Evolutionary conservation across 2,797 vertebrate genomes (phyloP), one percentile per base, ranked within the genome.

Genomic region (Sibirionetta formosa): DNA sequence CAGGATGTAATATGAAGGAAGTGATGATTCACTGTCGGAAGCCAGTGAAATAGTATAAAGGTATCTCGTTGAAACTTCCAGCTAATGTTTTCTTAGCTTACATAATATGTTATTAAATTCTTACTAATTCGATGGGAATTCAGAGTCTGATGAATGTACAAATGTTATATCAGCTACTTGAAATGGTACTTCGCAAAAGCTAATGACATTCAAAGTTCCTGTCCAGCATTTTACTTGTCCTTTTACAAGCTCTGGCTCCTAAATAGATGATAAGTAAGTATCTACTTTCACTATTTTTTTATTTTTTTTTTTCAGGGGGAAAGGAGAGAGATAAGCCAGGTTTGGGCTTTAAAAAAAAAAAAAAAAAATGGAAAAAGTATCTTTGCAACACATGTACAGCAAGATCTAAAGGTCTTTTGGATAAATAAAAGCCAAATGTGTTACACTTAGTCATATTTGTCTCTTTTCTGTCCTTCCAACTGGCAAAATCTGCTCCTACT

Each of bases 61-160:
- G 20, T 83, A n/a, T 90, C 78, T 91, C 69, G 46, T 87, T 80
- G 60, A 84, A 93, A 75, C 82, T 91, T 22, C 29, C 64, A 93
- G 48, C 19, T 89, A 95, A 82, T 86, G 24, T 60, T 95, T 95
- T 94, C 61, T 93, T 71, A 87, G 29, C 31, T 60, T 89, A 42
- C 38, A 80, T 82, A 92, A 91, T 84, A 22, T 15, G 82, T 95
- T 91, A 89, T 83, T 94, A 92, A 93, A 92, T 88, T 93, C 63
- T 78, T 78, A 86, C 36, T 44, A 66, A 93, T 40, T 88, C 75
- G 70, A 91, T 91, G 38, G 61, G 60, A 95, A 90, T 91, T 90
- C 42, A 95, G 80, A 95, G 80, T 95, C 76, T 86, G 53, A 65
- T 44, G 66, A 89, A 4, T 38, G 12, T 42, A 63, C 76, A 51